These are phyloP conservation scores for Manis javanica DNA, from an alignment of 2,797 vertebrate species.

Conservation along the genomic window DNA sequence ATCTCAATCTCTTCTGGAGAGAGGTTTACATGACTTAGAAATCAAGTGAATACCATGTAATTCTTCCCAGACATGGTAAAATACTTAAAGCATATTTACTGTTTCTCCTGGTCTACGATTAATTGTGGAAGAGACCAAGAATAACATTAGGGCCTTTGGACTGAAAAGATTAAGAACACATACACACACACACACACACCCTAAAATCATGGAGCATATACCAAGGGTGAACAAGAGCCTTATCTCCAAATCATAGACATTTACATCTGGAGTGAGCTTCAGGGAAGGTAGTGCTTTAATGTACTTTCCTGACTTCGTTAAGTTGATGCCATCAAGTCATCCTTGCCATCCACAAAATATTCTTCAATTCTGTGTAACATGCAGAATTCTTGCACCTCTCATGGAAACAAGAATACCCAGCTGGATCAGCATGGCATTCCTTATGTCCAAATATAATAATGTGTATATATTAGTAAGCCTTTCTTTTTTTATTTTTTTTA, in stretches of 20 bases:
- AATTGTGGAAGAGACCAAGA: not conserved
- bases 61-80: not conserved
- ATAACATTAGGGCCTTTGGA: not conserved
- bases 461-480: not conserved
- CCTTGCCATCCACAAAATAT: not conserved
- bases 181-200: not conserved
- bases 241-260: not conserved
- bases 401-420: not conserved
- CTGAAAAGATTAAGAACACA: not conserved
- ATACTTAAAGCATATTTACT: slow-evolving; percentile 28
- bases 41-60: not conserved
- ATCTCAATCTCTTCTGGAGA: not conserved
- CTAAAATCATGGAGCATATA: not conserved
- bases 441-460: slow-evolving; percentile 17
- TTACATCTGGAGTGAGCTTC: not conserved
- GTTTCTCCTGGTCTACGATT: not conserved
- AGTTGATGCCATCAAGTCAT: not conserved
- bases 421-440: not conserved
- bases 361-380: not conserved
- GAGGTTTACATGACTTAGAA: not conserved
- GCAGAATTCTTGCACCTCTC: not conserved
- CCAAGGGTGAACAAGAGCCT: not conserved
- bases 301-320: not conserved
- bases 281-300: not conserved
- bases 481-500: slow-evolving; percentile 36